Conservation (phyloP, 2,888 invertebrate genomes). For the Creontiades dilutus region DNA sequence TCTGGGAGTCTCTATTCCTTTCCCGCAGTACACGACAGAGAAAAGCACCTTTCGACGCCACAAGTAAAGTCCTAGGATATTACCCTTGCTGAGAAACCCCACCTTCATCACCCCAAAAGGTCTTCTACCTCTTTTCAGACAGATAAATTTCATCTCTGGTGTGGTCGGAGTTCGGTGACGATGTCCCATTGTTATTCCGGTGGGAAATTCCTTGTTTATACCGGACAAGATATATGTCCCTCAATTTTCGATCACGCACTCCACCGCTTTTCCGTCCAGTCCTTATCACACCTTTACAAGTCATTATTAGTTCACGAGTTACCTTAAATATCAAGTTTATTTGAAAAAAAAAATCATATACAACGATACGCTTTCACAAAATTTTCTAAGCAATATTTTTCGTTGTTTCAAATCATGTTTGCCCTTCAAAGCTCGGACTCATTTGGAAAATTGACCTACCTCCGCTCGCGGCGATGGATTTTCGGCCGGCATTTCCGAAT, state of each 20-base stretch:
- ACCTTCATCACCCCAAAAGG: background rate
- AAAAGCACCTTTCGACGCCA: background rate
- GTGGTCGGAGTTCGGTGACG: background rate
- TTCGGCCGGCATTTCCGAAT: no score
- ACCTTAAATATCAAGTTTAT: no score
- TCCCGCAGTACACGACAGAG: background rate
- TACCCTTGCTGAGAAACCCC: background rate
- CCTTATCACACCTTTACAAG: no score
- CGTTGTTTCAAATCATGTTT: no score
- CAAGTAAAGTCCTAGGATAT: background rate
- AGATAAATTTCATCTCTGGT: background rate
- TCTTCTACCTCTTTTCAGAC: background rate
- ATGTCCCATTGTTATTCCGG: background rate
- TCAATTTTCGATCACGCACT: background rate
- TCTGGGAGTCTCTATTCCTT: background rate
- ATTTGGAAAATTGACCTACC: no score
- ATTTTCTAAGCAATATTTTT: no score
- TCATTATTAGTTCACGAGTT: no score
- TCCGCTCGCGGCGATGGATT: no score
- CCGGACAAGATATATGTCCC: background rate
- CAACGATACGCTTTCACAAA: no score
- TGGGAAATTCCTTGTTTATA: background rate
- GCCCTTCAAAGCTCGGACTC: no score
- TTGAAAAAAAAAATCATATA: no score
- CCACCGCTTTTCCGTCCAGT: no score